Evolutionary conservation across 1,140 invertebrate species (phyloP).

Genomic region (Drosophila leontia): DNA sequence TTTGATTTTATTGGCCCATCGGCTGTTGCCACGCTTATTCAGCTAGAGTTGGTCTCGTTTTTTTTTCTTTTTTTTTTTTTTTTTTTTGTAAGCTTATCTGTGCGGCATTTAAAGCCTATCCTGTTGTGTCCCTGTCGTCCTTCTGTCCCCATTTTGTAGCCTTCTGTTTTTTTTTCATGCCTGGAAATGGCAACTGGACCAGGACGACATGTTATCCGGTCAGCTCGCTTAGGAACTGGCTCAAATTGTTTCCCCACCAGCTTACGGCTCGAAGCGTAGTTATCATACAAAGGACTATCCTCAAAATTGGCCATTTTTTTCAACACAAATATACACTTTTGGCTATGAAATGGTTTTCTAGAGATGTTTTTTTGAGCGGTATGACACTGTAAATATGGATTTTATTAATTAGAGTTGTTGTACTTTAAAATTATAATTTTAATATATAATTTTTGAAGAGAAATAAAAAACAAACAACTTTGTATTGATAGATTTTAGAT

Average conservation of each 20-base stretch:
- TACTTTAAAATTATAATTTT: too few relatives aligned
- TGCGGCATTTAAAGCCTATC: constrained; percentile 43
- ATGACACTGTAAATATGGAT: not conserved
- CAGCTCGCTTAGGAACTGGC: constrained; percentile 26
- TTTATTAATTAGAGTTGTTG: not conserved
- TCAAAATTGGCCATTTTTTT: not conserved
- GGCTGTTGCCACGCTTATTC: constrained; percentile 48
- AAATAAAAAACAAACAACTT: too few relatives aligned
- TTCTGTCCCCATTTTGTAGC: too few relatives aligned
- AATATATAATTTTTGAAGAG: too few relatives aligned
- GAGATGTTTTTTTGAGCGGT: not conserved
- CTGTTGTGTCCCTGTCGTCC: not conserved
- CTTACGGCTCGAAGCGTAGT: constrained; percentile 4
- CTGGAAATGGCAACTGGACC: constrained; percentile 26
- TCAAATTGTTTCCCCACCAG: constrained; percentile 12
- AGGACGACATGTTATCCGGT: constrained; percentile 19
- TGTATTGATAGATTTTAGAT: too few relatives aligned
- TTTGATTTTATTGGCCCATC: constrained; percentile 70
- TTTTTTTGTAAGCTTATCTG: constrained; percentile 24
- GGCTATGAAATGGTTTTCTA: not conserved
- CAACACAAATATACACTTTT: too few relatives aligned
- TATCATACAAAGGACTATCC: not conserved
- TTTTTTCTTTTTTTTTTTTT: not conserved
- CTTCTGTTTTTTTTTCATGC: not conserved
- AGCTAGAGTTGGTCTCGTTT: constrained; percentile 13